These are phyloP conservation scores for Brachionus asplanchnoidis DNA, from an alignment of 1,140 invertebrate species.

Conservation along the genomic window DNA sequence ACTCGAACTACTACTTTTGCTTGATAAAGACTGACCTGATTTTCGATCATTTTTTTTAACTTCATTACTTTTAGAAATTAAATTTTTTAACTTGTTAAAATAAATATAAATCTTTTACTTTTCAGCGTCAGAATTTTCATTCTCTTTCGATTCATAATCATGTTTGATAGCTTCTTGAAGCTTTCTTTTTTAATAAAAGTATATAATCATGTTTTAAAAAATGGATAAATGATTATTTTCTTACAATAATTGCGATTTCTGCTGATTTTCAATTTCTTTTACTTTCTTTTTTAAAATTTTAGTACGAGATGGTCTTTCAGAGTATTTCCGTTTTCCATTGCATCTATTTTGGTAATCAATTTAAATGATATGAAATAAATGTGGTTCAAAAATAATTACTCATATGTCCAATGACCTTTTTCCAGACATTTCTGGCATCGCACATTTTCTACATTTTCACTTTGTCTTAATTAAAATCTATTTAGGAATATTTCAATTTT, in stretches of 20 bases:
- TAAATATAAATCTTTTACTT: background rate
- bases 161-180: conserved; percentile 14
- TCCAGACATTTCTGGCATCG: conserved; percentile 85
- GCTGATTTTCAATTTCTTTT: conserved; percentile 60
- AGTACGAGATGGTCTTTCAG: conserved; percentile 74
- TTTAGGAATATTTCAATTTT: background rate
- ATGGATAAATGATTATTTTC: background rate
- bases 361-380: background rate
- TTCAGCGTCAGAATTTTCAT: background rate
- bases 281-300: conserved; percentile 68
- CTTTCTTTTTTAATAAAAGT: background rate
- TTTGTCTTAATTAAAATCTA: background rate
- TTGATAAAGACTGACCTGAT: background rate
- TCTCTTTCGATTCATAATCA: background rate
- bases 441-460: conserved; percentile 56
- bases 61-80: background rate
- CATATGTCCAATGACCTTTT: conserved; percentile 83
- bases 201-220: background rate
- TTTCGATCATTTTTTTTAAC: background rate
- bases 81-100: background rate
- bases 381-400: conserved; percentile 50
- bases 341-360: conserved; percentile 56
- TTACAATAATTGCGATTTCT: conserved; percentile 25
- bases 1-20: background rate
- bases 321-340: conserved; percentile 78